Evolutionary conservation across 2,113 vertebrate species (phyloP), one percentile per base, ranked within the genome.

Genomic region (Ceratotherium simum): DNA sequence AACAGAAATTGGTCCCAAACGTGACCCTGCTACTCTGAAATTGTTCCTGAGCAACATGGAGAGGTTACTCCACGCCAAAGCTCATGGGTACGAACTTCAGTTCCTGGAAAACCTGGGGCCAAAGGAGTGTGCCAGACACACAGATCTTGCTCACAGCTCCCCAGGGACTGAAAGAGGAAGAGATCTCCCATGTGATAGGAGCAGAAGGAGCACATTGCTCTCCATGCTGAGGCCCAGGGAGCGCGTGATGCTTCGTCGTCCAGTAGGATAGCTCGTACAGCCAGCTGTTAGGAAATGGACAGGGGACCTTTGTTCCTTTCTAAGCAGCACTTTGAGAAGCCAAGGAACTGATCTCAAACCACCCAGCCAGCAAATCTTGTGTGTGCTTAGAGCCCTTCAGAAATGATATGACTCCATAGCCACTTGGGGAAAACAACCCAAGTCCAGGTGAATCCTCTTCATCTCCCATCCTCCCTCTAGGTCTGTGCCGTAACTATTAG

Each of bases 21-120:
- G 99, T 81, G 99, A 99, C 96, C 99, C 99, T 23, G 98, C 97
- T 31, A 99, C 99, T 56, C 97, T 99, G 98, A 99, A 99, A 90
- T 96, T 99, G 76, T 99, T 99, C 98, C 99, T 99, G 94, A 98
- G 99, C 92, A 99, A 99, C 98, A 99, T 99, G 98, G 99, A 99
- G 97, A 98, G 98, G 90, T 76, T 99, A 31, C 98, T 99, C 12
- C 99, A 98, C 27, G 99, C 99, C 58, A 99, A 99, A 78, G 99
- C 99, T 69, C 99, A 99, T 0, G 99, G 99, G 99, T 99, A 99
- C 97, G 98, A 54, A 54, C 58, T 56, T 46, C 18, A 29, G 65
- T 39, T 69, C 75, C n/a, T 5, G 36, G 78, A 65, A 21, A 12
- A 46, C 17, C 48, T 29, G 31, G 21, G n/a, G 65, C 76, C 83